Base-by-base conservation (phyloP, 2,113 vertebrate species). In the Halichoeres trimaculatus region DNA sequence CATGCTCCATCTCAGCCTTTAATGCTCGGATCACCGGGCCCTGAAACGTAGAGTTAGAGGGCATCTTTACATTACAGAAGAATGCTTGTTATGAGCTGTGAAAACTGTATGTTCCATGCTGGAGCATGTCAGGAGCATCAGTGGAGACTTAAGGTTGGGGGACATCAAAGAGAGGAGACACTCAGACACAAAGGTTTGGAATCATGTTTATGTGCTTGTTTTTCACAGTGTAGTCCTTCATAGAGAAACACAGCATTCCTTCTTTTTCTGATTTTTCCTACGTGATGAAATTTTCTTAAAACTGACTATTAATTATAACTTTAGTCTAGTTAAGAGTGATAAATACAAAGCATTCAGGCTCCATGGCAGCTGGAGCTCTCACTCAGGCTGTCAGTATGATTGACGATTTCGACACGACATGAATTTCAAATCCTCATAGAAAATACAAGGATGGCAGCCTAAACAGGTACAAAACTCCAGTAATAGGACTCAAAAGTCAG, bases 391-490 rank as follows among this genome's bases (percentile, higher is more conserved):
- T 89, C 90, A 89, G 74, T 2, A 17, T 92, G 92, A 93, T 90
- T 90, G 92, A 93, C 89, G 83, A 88, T 63, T 81, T 70, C 60
- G 89, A 90, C 88, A 74, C 79, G 52, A 67, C 84, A 90, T 90
- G 87, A 92, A 93, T 91, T 90, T 89, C 72, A 92, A 91, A 90
- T 91, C 75, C 71, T 24, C 26, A 55, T 35, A 76, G 77, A 91
- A 78, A 78, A 82, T 72, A 80, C 35, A 61, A 67, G 65, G 63
- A 61, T 56, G 70, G 59, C 59, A 83, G 80, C 67, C 79, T 73
- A 89, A 88, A 85, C 89, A 93, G 84, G 89, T 91, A 90, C 84
- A 89, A 81, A 81, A 85, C 72, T 88, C 64, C 57, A 69, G 81
- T 79, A 90, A 93, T 64, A 79, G 26, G 74, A 83, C 78, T 81